Evolutionary conservation across 2,113 vertebrate genomes (phyloP).

Genomic region (Scartelaos histophorus): DNA sequence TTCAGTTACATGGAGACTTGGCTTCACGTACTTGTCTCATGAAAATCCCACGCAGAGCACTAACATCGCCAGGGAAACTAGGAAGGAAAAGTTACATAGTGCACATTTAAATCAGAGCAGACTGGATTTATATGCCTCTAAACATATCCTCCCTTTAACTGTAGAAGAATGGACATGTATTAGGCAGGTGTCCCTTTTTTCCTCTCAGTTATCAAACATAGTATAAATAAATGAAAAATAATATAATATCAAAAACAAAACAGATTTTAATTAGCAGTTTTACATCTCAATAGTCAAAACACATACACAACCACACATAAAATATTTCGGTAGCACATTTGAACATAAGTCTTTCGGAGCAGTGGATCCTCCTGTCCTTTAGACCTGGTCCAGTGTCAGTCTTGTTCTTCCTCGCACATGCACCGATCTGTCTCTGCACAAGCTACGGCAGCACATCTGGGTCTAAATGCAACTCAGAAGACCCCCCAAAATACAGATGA

Average conservation of each 20-base stretch:
- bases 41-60: no score
- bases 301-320: not conserved
- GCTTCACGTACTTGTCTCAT: no score
- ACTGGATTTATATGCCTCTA: no score
- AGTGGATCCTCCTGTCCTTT: not conserved
- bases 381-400: constrained; percentile 27
- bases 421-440: constrained; percentile 50
- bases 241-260: not conserved
- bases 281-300: not conserved
- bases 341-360: not conserved
- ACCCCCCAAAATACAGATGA: not conserved
- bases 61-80: no score
- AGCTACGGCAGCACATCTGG: constrained; percentile 24
- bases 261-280: not conserved
- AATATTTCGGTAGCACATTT: not conserved
- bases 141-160: no score
- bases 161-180: no score
- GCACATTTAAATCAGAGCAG: no score
- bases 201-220: no score
- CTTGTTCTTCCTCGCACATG: constrained; percentile 29
- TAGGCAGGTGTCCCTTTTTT: no score
- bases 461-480: not conserved
- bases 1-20: no score
- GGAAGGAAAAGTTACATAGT: no score
- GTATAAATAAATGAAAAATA: no score